Conservation (phyloP, 2,888 invertebrate species). For the Eilema depressum region DNA sequence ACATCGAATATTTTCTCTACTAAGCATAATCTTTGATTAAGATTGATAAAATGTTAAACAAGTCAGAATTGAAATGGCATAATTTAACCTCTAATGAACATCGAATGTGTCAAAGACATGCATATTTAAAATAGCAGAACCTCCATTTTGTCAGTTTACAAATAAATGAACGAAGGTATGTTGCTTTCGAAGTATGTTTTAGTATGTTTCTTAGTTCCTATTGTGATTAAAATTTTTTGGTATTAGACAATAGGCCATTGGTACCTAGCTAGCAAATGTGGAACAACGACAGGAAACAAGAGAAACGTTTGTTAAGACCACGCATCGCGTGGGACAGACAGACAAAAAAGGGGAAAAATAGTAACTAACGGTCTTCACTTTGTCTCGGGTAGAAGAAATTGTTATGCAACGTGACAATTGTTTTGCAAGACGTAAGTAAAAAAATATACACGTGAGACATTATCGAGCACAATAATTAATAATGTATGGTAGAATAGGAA, state of each 20-base stretch:
- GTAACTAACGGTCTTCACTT: slow-evolving; percentile 70
- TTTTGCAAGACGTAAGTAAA: slow-evolving; percentile 50
- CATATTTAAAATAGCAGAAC: slow-evolving; percentile 27
- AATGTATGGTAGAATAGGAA: background rate
- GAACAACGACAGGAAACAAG: slow-evolving; percentile 70
- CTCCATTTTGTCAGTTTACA: slow-evolving; percentile 16
- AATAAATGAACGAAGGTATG: slow-evolving; percentile 28
- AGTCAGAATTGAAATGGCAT: slow-evolving; percentile 27
- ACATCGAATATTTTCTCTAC: background rate
- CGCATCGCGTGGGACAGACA: slow-evolving; percentile 61
- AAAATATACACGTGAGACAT: background rate
- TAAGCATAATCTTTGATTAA: slow-evolving; percentile 14
- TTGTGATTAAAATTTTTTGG: slow-evolving; percentile 53
- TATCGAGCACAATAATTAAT: background rate
- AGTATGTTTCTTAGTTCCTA: slow-evolving; percentile 42
- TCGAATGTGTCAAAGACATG: slow-evolving; percentile 28
- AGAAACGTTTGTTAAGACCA: slow-evolving; percentile 64
- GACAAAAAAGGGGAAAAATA: slow-evolving; percentile 66
- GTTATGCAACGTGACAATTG: slow-evolving; percentile 67
- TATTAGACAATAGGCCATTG: slow-evolving; percentile 57
- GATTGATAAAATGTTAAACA: slow-evolving; percentile 23
- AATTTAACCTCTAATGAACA: slow-evolving; percentile 28
- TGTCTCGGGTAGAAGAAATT: slow-evolving; percentile 65
- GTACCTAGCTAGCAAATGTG: slow-evolving; percentile 64
- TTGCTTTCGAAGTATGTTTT: slow-evolving; percentile 33